Percentiles rank a stretch among this genome's conserved stretches.
Evolutionary conservation across 2,888 invertebrate genomes (phyloP).

Genomic region (Biston betularia): DNA sequence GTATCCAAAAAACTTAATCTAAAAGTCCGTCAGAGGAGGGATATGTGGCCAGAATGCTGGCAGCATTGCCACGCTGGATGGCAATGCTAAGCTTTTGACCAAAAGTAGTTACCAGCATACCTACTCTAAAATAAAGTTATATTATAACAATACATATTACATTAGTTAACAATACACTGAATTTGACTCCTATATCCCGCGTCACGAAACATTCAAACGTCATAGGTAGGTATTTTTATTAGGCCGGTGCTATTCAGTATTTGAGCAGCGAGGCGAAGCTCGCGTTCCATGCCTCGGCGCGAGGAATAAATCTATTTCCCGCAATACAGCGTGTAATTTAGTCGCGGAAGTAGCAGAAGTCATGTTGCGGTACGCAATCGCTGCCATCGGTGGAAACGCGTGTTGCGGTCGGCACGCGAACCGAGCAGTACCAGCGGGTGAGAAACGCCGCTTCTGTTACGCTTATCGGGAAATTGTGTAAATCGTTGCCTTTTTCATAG

Average conservation of each 20-base stretch:
- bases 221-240: background rate
- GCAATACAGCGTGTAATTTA: constrained; percentile 71
- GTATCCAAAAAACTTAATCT: too few species aligned
- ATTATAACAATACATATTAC: background rate
- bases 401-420: constrained; percentile 42
- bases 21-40: too few species aligned
- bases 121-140: too few species aligned
- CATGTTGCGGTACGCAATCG: constrained; percentile 62
- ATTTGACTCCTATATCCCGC: background rate
- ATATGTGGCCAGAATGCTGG: too few species aligned
- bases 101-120: too few species aligned
- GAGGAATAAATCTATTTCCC: constrained; percentile 57
- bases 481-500: constrained; percentile 16
- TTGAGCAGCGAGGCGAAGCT: constrained; percentile 19
- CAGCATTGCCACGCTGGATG: too few species aligned
- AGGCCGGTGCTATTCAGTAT: background rate
- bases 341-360: constrained; percentile 73
- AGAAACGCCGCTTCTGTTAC: constrained; percentile 31
- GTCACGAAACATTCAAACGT: background rate
- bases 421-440: background rate
- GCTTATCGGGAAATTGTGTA: constrained; percentile 25
- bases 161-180: background rate
- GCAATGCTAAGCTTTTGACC: too few species aligned
- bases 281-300: constrained; percentile 45
- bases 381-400: constrained; percentile 43